These are phyloP conservation scores for Macroramphosus scolopax DNA, from an alignment of 2,797 vertebrate species.

Conservation along the genomic window DNA sequence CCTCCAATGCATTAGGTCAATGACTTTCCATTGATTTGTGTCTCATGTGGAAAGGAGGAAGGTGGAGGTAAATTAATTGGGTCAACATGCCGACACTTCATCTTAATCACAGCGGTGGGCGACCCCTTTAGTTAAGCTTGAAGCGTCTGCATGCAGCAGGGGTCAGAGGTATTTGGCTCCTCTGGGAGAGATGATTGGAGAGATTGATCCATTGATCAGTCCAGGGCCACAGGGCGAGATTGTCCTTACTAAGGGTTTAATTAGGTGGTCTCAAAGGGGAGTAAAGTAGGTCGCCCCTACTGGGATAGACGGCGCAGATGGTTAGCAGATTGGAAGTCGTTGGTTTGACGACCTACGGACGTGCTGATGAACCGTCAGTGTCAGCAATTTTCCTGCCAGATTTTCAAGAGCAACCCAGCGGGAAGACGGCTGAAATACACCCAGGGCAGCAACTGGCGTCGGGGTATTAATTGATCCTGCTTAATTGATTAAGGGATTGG, in stretches of 20 bases:
- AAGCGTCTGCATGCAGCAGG: slow-evolving; percentile 47
- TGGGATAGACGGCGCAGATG: slow-evolving; percentile 50
- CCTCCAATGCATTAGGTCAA: slow-evolving; percentile 57
- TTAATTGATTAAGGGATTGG: slow-evolving; percentile 9
- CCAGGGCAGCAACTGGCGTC: slow-evolving; percentile 20
- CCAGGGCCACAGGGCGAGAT: slow-evolving; percentile 51
- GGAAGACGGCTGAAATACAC: slow-evolving; percentile 24
- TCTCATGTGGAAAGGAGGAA: slow-evolving; percentile 41
- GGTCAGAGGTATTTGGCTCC: slow-evolving; percentile 52
- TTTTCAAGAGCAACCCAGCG: slow-evolving; percentile 32
- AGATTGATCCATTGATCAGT: slow-evolving; percentile 74
- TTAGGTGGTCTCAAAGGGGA: slow-evolving; percentile 53
- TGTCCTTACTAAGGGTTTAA: slow-evolving; percentile 69
- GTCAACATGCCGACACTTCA: slow-evolving; percentile 63
- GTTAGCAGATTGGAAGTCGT: slow-evolving; percentile 63
- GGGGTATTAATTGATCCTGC: slow-evolving; percentile 21
- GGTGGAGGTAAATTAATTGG: slow-evolving; percentile 67
- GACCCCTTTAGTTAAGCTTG: slow-evolving; percentile 63
- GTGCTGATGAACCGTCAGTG: slow-evolving; percentile 49
- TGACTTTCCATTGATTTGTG: slow-evolving; percentile 66
- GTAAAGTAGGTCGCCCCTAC: slow-evolving; percentile 24
- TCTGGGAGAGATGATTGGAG: slow-evolving; percentile 67
- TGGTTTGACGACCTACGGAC: slow-evolving; percentile 45
- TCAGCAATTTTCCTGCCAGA: slow-evolving; percentile 40
- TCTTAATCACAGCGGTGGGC: slow-evolving; percentile 56